phyloP scores from a whole-genome alignment of 2,888 invertebrate genomes.

The Eupsilia transversa region DNA sequence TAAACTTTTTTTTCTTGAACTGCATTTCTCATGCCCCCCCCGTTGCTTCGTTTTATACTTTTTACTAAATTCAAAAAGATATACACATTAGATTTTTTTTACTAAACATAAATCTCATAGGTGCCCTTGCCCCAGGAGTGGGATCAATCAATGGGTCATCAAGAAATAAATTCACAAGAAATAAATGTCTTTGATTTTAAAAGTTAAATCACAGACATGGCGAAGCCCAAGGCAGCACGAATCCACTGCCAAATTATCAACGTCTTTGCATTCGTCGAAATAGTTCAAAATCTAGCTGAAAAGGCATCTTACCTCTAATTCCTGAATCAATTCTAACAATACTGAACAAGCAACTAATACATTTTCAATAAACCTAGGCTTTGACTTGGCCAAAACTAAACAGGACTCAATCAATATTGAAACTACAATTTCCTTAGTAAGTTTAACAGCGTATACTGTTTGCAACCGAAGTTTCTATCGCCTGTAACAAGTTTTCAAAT shows the following conservation, averaged over 20 bases:
- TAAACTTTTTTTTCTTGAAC: background rate
- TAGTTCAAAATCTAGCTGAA: background rate
- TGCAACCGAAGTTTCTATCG: conserved; percentile 55
- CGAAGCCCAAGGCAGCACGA: background rate
- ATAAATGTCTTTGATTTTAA: background rate
- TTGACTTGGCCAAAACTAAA: conserved; percentile 40
- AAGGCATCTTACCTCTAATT: background rate
- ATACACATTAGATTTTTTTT: background rate
- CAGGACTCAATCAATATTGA: conserved; percentile 55
- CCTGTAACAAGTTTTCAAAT: conserved; percentile 55
- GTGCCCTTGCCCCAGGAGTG: too few species aligned
- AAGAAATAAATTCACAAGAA: too few species aligned
- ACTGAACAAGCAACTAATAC: conserved; percentile 12
- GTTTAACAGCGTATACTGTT: conserved; percentile 55
- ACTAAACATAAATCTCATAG: background rate
- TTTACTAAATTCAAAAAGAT: too few species aligned
- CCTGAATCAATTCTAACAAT: background rate
- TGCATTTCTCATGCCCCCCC: background rate
- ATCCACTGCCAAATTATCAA: background rate
- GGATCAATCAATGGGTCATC: too few species aligned
- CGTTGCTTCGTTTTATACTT: background rate
- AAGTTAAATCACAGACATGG: background rate
- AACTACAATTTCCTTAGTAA: conserved; percentile 59
- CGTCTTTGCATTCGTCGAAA: background rate
- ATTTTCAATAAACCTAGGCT: conserved; percentile 43